Evolutionary conservation across 2,113 vertebrate genomes (phyloP).

Genomic region (Solea senegalensis): DNA sequence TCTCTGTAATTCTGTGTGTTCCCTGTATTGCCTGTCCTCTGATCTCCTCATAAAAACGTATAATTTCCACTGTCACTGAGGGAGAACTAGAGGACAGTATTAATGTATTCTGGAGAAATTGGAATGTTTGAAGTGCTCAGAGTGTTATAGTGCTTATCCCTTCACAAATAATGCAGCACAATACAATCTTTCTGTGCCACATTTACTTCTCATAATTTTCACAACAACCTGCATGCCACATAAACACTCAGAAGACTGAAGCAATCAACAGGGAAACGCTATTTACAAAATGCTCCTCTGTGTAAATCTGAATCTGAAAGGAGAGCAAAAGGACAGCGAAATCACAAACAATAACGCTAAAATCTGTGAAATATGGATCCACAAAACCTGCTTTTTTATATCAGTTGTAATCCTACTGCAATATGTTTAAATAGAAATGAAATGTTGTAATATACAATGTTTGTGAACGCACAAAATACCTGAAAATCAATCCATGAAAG

Average conservation of each 20-base stretch:
- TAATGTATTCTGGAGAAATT: conserved; percentile 55
- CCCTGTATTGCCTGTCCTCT: conserved; percentile 43
- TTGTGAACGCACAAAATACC: too few relatives aligned
- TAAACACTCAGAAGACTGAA: conserved; percentile 2
- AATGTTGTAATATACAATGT: too few relatives aligned
- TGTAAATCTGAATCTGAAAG: conserved; percentile 3
- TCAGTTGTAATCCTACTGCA: too few relatives aligned
- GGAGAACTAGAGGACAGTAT: conserved; percentile 52
- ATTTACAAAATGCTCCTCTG: conserved; percentile 4
- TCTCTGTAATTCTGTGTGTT: conserved; percentile 37
- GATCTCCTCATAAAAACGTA: conserved; percentile 62
- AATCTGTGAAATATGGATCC: too few relatives aligned
- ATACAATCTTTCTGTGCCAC: conserved; percentile 15
- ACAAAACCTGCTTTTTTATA: too few relatives aligned
- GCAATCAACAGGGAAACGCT: not conserved
- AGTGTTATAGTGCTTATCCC: conserved; percentile 30
- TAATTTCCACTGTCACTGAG: conserved; percentile 45
- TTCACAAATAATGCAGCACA: conserved; percentile 45
- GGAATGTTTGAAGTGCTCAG: conserved; percentile 48
- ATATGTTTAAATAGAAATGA: too few relatives aligned
- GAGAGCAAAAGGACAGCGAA: not conserved
- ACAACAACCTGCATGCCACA: conserved; percentile 3
- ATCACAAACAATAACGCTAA: not conserved
- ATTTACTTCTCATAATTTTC: conserved; percentile 41
- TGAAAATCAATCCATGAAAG: too few relatives aligned